Conservation (phyloP, 2,797 vertebrate genomes). For the Pangasius sanitwongsei region DNA sequence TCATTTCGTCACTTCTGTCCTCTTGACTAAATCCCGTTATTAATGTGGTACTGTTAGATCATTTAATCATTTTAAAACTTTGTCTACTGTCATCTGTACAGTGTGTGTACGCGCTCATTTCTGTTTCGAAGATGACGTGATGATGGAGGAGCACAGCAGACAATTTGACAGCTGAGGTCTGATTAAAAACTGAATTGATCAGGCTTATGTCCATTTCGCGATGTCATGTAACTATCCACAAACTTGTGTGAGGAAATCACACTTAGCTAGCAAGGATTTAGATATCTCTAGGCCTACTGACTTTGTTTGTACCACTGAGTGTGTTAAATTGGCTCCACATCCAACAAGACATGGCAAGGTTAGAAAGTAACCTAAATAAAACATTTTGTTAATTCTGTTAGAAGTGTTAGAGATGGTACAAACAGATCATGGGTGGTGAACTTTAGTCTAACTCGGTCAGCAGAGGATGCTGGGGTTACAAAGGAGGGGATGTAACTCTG, state of each 20-base stretch:
- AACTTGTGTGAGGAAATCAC: not conserved
- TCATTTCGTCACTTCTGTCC: not conserved
- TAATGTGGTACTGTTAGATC: not conserved
- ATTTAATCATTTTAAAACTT: not conserved
- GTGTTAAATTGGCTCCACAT: not conserved
- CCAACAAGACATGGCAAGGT: not conserved
- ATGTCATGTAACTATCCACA: not conserved
- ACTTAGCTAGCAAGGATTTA: not conserved
- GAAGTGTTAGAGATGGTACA: not conserved
- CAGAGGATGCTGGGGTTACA: constrained; percentile 6
- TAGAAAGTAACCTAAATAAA: not conserved
- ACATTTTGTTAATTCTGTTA: not conserved
- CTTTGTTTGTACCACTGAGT: not conserved
- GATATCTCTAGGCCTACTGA: not conserved
- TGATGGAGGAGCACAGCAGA: not conserved
- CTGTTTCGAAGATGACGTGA: not conserved
- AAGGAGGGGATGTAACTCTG: constrained; percentile 25
- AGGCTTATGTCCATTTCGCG: not conserved
- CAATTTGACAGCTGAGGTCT: not conserved
- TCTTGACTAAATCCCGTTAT: not conserved
- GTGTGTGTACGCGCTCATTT: not conserved
- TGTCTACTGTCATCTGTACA: not conserved
- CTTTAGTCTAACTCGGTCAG: not conserved
- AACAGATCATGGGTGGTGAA: not conserved
- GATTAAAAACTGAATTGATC: not conserved